phyloP scores from a whole-genome alignment of 2,797 vertebrate genomes.

The Holocentrus rufus region DNA sequence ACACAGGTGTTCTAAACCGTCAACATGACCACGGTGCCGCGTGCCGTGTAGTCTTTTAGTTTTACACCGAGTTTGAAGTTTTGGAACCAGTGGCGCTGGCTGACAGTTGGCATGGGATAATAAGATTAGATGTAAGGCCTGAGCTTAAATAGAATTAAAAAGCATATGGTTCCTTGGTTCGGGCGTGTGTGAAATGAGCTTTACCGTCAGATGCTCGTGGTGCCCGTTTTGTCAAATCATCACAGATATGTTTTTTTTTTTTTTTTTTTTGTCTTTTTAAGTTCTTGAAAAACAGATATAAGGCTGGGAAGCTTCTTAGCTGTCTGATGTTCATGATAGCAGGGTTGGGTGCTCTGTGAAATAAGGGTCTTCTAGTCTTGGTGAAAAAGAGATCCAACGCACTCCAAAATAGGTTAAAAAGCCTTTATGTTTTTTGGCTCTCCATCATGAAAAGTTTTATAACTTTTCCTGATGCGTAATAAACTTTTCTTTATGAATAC shows the following conservation, averaged over 20 bases:
- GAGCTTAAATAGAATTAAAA: conserved; percentile 8
- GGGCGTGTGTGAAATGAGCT: neutral
- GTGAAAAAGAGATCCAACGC: no score
- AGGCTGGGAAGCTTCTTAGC: conserved; percentile 23
- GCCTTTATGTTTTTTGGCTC: no score
- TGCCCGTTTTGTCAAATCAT: neutral
- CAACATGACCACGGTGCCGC: conserved; percentile 29
- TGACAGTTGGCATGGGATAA: conserved; percentile 21
- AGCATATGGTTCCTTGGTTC: neutral
- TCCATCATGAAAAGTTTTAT: no score
- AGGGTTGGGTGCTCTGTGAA: no score
- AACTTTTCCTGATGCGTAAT: no score
- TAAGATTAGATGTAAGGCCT: conserved; percentile 12
- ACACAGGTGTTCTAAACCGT: conserved; percentile 18
- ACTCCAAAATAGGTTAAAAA: no score
- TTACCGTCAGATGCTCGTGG: neutral
- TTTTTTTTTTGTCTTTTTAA: neutral
- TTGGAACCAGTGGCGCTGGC: conserved; percentile 21
- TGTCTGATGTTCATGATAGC: neutral
- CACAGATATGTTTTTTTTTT: neutral
- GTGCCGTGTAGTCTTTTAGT: neutral
- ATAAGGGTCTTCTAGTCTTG: no score
- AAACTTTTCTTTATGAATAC: no score
- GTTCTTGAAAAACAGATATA: neutral
- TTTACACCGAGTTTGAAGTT: conserved; percentile 17